Conservation (phyloP, 2,888 invertebrate species). For the Allacma fusca region DNA sequence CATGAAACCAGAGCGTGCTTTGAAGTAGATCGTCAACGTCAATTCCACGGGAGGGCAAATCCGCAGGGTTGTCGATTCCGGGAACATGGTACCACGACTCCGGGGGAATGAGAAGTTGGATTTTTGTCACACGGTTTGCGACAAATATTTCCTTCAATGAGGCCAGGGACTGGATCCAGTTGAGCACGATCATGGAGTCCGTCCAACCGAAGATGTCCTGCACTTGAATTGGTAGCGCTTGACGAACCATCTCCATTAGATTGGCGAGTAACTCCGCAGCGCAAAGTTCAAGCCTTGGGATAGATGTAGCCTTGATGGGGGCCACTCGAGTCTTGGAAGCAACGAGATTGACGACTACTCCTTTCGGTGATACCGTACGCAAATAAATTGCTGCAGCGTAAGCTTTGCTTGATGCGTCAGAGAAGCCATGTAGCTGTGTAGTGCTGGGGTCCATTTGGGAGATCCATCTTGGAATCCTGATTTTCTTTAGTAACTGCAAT, state of each 20-base stretch:
- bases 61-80: slow-evolving; percentile 31
- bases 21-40: not conserved
- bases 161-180: not conserved
- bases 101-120: slow-evolving; percentile 44
- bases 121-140: slow-evolving; percentile 51
- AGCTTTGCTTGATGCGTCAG: slow-evolving; percentile 57
- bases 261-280: slow-evolving; percentile 6
- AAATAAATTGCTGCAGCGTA: slow-evolving; percentile 59
- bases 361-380: slow-evolving; percentile 31
- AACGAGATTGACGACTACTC: not conserved
- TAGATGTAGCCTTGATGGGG: not conserved
- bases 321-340: slow-evolving; percentile 22
- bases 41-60: slow-evolving; percentile 36
- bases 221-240: not conserved
- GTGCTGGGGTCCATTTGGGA: not conserved
- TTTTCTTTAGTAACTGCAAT: too few relatives aligned
- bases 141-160: slow-evolving; percentile 45
- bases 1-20: not conserved
- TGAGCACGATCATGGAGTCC: not conserved
- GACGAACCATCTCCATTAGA: not conserved
- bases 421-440: slow-evolving; percentile 60
- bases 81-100: slow-evolving; percentile 35
- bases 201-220: not conserved
- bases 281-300: slow-evolving; percentile 24
- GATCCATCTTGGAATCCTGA: slow-evolving; percentile 30